A percentile compares a stretch with the other conserved stretches of the same genome.
phyloP scores from a whole-genome alignment of 2,888 invertebrate species.

The Brenthis hecate region DNA sequence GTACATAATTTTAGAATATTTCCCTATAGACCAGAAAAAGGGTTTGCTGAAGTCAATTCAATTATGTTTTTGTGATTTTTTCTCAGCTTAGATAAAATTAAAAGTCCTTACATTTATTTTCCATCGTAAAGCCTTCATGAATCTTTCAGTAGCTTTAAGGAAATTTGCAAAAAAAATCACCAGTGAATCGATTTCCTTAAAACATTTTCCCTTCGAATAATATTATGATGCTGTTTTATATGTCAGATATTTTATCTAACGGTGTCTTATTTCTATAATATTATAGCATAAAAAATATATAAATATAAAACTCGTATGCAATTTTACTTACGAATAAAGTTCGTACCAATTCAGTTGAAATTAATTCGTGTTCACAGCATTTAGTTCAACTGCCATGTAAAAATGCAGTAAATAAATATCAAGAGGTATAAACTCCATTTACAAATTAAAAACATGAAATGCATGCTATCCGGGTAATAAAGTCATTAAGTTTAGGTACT shows the following conservation, averaged over 20 bases:
- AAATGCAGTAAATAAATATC: constrained; percentile 22
- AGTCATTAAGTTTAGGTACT: constrained; percentile 66
- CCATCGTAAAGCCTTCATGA: constrained; percentile 39
- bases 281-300: not conserved
- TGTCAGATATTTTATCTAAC: not conserved
- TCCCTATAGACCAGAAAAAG: constrained; percentile 44
- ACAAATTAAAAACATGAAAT: constrained; percentile 63
- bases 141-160: constrained; percentile 40
- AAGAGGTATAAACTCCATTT: constrained; percentile 44
- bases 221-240: constrained; percentile 12
- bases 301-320: not conserved
- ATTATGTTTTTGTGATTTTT: constrained; percentile 58
- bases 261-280: not conserved
- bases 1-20: constrained; percentile 39
- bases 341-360: constrained; percentile 9
- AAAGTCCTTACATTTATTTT: constrained; percentile 43
- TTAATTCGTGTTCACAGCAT: constrained; percentile 21
- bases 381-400: constrained; percentile 13
- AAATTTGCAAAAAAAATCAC: constrained; percentile 39
- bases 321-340: constrained; percentile 15
- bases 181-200: constrained; percentile 23
- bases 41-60: constrained; percentile 52
- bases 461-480: constrained; percentile 64
- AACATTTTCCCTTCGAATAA: constrained; percentile 22
- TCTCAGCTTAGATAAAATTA: constrained; percentile 39